Evolutionary conservation across 2,113 vertebrate genomes (phyloP).

Genomic region (Leucoraja erinaceus): DNA sequence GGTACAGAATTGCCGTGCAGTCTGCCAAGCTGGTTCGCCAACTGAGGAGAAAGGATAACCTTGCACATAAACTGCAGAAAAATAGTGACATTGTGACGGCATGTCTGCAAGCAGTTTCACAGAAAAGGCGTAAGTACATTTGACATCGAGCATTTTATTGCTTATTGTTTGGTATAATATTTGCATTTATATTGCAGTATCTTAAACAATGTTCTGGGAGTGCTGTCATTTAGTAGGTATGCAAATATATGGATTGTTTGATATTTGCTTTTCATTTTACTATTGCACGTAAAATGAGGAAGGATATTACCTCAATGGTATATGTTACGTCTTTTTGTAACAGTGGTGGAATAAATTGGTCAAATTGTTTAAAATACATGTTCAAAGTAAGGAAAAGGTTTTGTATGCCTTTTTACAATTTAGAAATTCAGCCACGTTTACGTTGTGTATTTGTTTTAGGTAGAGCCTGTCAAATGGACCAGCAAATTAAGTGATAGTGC

Average conservation of each 20-base stretch:
- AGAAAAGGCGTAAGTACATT: slow-evolving; percentile 79
- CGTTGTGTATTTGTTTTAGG: not conserved
- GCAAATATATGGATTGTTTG: not conserved
- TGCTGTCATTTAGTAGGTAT: not conserved
- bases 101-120: slow-evolving; percentile 86
- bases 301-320: not conserved
- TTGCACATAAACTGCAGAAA: slow-evolving; percentile 77
- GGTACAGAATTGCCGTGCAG: slow-evolving; percentile 71
- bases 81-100: slow-evolving; percentile 88
- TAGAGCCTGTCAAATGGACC: not conserved
- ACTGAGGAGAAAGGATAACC: slow-evolving; percentile 80
- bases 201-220: not conserved
- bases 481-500: not conserved
- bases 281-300: not conserved
- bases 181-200: not conserved
- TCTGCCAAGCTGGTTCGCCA: slow-evolving; percentile 84
- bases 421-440: not conserved
- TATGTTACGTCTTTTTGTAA: not conserved
- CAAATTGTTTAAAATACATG: not conserved
- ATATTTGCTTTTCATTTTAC: not conserved
- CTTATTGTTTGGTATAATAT: not conserved
- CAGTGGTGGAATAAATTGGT: not conserved
- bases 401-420: not conserved
- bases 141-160: not conserved
- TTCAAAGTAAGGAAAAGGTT: not conserved